Conservation (phyloP, 1,140 invertebrate species). For the Caenorhabditis brenneri region DNA sequence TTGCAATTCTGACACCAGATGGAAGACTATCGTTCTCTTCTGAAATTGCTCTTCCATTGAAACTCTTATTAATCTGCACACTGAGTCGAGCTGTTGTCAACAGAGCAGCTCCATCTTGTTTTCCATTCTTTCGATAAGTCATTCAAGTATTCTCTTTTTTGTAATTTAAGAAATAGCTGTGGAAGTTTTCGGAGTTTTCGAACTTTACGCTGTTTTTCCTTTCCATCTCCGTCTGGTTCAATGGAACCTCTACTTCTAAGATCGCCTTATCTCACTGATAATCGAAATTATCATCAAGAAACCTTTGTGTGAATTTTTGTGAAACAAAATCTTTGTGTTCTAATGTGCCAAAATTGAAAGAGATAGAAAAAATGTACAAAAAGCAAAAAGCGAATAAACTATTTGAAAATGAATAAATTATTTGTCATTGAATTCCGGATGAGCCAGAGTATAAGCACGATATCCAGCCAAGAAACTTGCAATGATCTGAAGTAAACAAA, state of each 20-base stretch:
- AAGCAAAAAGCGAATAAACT: background rate
- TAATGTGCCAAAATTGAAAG: constrained; percentile 4
- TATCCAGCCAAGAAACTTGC: constrained; percentile 51
- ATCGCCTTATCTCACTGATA: constrained; percentile 26
- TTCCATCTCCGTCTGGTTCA: background rate
- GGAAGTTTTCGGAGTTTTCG: background rate
- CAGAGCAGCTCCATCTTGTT: constrained; percentile 11
- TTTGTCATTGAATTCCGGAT: constrained; percentile 22
- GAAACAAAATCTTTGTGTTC: background rate
- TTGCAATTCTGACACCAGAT: constrained; percentile 10
- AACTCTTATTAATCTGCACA: constrained; percentile 23
- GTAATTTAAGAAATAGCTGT: background rate
- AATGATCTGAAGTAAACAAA: constrained; percentile 43
- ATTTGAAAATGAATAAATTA: background rate
- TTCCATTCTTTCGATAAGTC: constrained; percentile 36
- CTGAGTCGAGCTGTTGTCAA: background rate
- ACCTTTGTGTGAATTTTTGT: background rate
- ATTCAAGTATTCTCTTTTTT: background rate
- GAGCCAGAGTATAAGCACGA: constrained; percentile 22
- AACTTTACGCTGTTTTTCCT: background rate
- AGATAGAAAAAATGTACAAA: background rate
- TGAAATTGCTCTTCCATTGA: constrained; percentile 14
- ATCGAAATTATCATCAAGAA: constrained; percentile 36
- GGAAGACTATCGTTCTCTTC: constrained; percentile 14
- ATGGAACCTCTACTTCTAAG: background rate